phyloP scores from a whole-genome alignment of 2,797 vertebrate species.

The Psittacula derbiana region DNA sequence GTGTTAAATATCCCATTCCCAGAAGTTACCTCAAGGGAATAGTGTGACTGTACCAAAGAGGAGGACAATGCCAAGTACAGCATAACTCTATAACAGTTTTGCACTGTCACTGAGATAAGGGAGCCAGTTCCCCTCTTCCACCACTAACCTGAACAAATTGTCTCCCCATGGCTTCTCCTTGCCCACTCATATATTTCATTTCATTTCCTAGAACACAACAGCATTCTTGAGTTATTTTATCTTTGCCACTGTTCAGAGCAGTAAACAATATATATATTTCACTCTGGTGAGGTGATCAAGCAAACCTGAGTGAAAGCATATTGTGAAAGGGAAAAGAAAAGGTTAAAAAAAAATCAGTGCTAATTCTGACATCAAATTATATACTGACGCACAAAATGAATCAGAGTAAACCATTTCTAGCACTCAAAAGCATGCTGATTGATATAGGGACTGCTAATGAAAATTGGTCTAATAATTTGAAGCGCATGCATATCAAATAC shows the following conservation, averaged over 20 bases:
- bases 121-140: background rate
- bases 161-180: background rate
- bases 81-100: background rate
- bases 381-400: background rate
- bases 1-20: background rate
- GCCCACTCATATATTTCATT: rapidly evolving
- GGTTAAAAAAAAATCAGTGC: background rate
- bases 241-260: background rate
- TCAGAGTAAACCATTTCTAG: background rate
- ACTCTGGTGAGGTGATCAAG: background rate
- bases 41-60: background rate
- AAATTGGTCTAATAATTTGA: constrained; percentile 44
- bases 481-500: background rate
- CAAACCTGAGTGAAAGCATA: background rate
- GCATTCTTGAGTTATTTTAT: background rate
- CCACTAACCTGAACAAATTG: background rate
- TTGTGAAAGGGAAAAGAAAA: background rate
- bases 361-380: constrained; percentile 18
- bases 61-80: rapidly evolving
- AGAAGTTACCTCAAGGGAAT: background rate
- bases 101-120: background rate
- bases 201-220: background rate
- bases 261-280: background rate
- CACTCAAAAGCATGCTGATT: background rate
- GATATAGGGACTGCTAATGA: constrained; percentile 15